Evolutionary conservation across 2,113 vertebrate species (phyloP).

Genomic region (human): DNA sequence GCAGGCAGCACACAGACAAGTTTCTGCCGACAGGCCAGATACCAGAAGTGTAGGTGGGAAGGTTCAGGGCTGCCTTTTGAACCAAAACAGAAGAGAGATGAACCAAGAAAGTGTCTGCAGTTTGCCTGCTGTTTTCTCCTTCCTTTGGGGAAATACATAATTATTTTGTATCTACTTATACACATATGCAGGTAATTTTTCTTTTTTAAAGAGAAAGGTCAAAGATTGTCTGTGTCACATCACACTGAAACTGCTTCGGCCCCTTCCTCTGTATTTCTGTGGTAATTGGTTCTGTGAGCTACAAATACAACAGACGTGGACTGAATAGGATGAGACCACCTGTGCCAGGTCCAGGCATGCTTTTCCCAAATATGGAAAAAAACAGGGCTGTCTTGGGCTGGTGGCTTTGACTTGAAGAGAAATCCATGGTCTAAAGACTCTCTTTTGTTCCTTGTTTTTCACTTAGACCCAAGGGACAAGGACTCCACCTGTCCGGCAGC

Average conservation of each 20-base stretch:
- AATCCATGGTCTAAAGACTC: not conserved
- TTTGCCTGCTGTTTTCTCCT: not conserved
- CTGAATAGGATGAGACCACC: not conserved
- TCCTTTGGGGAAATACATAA: not conserved
- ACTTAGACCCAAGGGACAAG: not conserved
- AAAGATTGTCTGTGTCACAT: not conserved
- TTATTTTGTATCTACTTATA: constrained; percentile 30
- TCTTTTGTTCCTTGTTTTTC: not conserved
- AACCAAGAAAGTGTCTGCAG: not conserved
- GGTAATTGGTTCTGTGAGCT: not conserved
- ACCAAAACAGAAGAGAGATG: not conserved
- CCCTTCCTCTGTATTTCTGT: not conserved
- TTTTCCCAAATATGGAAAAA: not conserved
- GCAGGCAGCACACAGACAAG: not conserved
- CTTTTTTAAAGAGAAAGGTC: not conserved
- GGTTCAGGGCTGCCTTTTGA: constrained; percentile 12
- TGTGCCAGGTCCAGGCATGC: not conserved
- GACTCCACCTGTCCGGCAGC: not conserved
- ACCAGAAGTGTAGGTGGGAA: not conserved
- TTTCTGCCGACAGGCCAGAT: not conserved
- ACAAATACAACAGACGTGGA: not conserved
- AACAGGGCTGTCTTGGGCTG: not conserved
- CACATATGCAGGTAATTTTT: constrained; percentile 28
- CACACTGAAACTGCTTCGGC: not conserved
- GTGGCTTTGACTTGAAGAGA: constrained; percentile 6